Evolutionary conservation across 2,888 invertebrate genomes (phyloP), one percentile per base, ranked within the genome.

Genomic region (Blera fallax): DNA sequence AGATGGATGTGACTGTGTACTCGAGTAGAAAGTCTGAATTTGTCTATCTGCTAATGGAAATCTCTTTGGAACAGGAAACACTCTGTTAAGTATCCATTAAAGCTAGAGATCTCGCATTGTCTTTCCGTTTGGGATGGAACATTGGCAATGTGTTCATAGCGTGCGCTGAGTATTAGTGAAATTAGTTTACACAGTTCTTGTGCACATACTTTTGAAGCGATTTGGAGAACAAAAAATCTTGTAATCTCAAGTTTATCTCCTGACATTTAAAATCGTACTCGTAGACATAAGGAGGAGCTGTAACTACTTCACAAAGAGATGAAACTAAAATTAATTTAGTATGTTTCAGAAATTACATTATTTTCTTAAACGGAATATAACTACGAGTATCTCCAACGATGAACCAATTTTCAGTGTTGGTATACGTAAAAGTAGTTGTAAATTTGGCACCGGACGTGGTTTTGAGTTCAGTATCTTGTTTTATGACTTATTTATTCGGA

Each of bases 41-140:
- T 50, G 56, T 64, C 56, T 79, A 56, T 79, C 79, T 72, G 21
- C 72, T 79, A 79, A 79, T 79, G 79, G 79, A 79, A 72, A 79
- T 79, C 72, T 72, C 72, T 40, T n/a, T 70, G 72, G 29, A 72
- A 58, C 79, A 79, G 79, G 79, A 79, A 79, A 50, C 64, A 79
- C 72, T 48, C 79, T 72, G 79, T 72, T 79, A 79, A 79, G 79
- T 65, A 72, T 70, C 79, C 79, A 79, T 79, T 79, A 79, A 79
- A 64, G 56, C 14, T 72, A 18, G 18, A 50, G 72, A 72, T 72
- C 72, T 72, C 48, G 64, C 64, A 50, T 56, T 65, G 79, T 72
- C 45, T 62, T 64, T 79, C 72, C 79, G 79, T 58, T 72, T 14
- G 27, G 27, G 62, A 56, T 27, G 27, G 34, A 69, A 45, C 45